phyloP scores from a whole-genome alignment of 2,888 invertebrate genomes.

The Noctua comes region DNA sequence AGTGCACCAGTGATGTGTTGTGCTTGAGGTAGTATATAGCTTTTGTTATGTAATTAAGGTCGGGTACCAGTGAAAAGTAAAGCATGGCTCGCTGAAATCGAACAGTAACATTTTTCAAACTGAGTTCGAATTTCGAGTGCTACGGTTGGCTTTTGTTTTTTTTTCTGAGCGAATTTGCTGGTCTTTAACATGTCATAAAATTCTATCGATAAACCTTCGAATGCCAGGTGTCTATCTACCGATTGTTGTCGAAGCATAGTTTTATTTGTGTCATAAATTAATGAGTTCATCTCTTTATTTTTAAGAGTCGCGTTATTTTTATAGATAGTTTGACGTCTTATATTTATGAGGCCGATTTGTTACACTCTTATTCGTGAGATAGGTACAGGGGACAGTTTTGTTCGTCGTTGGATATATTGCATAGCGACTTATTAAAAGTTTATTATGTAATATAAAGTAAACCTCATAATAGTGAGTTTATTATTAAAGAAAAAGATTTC shows the following conservation, averaged over 20 bases:
- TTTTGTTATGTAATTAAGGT: conserved; percentile 64
- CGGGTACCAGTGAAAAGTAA: conserved; percentile 41
- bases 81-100: conserved; percentile 61
- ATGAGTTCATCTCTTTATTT: conserved; percentile 47
- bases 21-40: conserved; percentile 66
- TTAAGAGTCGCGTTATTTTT: conserved; percentile 41
- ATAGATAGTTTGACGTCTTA: conserved; percentile 29
- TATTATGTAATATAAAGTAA: conserved; percentile 29
- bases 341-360: conserved; percentile 40
- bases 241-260: not conserved
- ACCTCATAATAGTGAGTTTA: not conserved
- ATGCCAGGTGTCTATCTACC: conserved; percentile 24
- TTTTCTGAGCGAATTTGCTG: conserved; percentile 48
- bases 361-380: conserved; percentile 1
- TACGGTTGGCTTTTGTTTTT: conserved; percentile 47
- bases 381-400: not conserved
- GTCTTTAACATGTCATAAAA: conserved; percentile 32
- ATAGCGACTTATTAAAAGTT: conserved; percentile 28
- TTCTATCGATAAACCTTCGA: conserved; percentile 37
- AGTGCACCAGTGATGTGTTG: conserved; percentile 72
- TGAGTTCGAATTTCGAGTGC: conserved; percentile 54
- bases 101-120: conserved; percentile 46
- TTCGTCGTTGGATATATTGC: conserved; percentile 19
- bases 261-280: conserved; percentile 36
- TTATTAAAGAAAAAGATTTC: not conserved